phyloP scores from a whole-genome alignment of 2,888 invertebrate genomes.

The Heliconius aoede region DNA sequence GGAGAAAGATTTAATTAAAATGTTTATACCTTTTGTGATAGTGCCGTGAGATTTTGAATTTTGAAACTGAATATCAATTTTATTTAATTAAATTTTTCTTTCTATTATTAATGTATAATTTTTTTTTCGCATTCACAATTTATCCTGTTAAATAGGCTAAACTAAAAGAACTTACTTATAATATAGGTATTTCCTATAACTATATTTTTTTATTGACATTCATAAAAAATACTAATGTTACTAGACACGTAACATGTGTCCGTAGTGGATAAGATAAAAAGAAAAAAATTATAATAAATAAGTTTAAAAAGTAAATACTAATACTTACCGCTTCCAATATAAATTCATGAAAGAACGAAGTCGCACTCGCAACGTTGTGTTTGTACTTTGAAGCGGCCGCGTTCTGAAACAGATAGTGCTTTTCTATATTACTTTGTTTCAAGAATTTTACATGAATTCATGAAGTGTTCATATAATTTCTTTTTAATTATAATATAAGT shows the following conservation, averaged over 20 bases:
- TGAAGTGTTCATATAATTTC: background rate
- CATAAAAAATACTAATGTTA: no score
- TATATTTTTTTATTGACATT: no score
- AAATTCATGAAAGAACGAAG: slow-evolving; percentile 57
- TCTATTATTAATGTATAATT: no score
- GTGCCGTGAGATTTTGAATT: background rate
- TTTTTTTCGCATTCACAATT: no score
- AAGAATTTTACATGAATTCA: slow-evolving; percentile 13
- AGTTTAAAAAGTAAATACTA: no score
- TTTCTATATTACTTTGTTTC: slow-evolving; percentile 11
- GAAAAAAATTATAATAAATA: no score
- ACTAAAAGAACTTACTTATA: no score
- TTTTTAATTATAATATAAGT: background rate
- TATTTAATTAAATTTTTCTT: background rate
- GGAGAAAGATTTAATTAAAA: slow-evolving; percentile 42
- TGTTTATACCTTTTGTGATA: slow-evolving; percentile 28
- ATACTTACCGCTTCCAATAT: slow-evolving; percentile 51
- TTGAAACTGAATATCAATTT: background rate
- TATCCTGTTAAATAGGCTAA: no score
- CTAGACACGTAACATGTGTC: no score
- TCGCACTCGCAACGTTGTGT: slow-evolving; percentile 48
- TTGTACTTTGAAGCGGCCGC: slow-evolving; percentile 40
- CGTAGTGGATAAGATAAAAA: no score
- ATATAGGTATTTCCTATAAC: no score
- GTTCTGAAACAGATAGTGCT: slow-evolving; percentile 17